Evolutionary conservation across 2,113 vertebrate species (phyloP).

Genomic region (Anser brachyrhynchus): DNA sequence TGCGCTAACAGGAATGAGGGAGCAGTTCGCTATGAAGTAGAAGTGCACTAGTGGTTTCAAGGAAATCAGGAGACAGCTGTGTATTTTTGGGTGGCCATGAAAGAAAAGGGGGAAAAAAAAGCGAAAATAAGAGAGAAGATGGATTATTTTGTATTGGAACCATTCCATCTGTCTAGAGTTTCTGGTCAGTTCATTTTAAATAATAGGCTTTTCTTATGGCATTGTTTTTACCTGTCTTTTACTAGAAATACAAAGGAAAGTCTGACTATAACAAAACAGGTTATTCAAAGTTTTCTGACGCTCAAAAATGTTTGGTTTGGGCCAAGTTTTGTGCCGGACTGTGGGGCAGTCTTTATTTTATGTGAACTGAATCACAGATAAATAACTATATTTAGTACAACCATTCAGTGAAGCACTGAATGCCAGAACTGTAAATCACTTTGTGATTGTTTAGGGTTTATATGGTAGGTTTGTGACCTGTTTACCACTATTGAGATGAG

Average conservation of each 20-base stretch:
- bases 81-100: background rate
- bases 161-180: background rate
- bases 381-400: background rate
- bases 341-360: background rate
- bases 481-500: background rate
- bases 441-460: background rate
- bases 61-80: background rate
- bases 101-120: background rate
- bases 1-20: fast-evolving
- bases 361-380: background rate
- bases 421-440: background rate
- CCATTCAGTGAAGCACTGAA: fast-evolving
- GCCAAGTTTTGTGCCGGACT: background rate
- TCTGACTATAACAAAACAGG: background rate
- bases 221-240: background rate
- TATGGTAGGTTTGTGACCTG: background rate
- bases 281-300: background rate
- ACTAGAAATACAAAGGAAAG: background rate
- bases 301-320: background rate
- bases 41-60: background rate
- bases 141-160: background rate
- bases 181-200: background rate
- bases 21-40: background rate
- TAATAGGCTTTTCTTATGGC: background rate
- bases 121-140: background rate